Conservation (phyloP, 1,140 invertebrate species). For the Drosophila kikkawai region DNA sequence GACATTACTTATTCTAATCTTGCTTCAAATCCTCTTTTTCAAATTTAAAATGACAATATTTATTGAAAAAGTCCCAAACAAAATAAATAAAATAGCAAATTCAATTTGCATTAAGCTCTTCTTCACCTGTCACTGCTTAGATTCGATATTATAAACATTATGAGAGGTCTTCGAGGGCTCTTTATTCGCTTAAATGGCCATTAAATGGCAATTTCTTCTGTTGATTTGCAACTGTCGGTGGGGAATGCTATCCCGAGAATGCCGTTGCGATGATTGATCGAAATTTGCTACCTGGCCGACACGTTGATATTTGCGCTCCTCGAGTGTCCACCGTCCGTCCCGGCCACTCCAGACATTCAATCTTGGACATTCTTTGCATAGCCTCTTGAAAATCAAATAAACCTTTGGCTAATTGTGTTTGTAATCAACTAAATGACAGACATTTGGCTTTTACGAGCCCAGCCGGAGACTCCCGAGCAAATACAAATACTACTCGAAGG, state of each 20-base stretch:
- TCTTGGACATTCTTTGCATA: conserved; percentile 52
- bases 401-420: conserved; percentile 80
- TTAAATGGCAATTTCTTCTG: conserved; percentile 15
- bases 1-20: background rate
- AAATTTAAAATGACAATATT: background rate
- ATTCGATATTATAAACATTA: background rate
- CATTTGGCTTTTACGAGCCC: conserved; percentile 65
- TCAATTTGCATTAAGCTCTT: background rate
- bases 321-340: conserved; percentile 12
- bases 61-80: background rate
- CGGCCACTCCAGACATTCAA: conserved; percentile 41
- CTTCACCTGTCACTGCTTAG: background rate
- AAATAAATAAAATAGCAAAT: background rate
- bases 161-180: background rate
- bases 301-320: conserved; percentile 23
- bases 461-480: conserved; percentile 43
- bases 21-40: background rate
- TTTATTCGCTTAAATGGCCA: conserved; percentile 12
- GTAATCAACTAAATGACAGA: conserved; percentile 80
- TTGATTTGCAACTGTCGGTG: conserved; percentile 25
- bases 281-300: conserved; percentile 30
- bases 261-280: conserved; percentile 40
- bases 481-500: conserved; percentile 62
- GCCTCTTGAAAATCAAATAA: conserved; percentile 78
- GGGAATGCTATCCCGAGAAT: conserved; percentile 29